These are phyloP conservation scores for Lysandra coridon DNA, from an alignment of 2,888 invertebrate species.

Conservation along the genomic window DNA sequence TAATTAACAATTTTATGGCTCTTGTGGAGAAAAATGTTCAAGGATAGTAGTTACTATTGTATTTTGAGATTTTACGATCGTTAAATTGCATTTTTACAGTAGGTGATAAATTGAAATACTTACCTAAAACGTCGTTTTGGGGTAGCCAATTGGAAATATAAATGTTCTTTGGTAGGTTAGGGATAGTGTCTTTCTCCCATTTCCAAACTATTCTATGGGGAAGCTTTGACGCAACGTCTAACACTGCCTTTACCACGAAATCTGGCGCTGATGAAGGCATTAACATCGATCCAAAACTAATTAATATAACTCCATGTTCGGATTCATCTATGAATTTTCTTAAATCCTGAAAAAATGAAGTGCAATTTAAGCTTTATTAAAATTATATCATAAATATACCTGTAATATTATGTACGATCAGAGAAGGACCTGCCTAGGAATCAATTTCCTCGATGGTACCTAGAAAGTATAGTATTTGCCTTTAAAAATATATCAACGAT, in stretches of 20 bases:
- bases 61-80: background rate
- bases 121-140: constrained; percentile 80
- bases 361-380: background rate
- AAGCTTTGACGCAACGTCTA: constrained; percentile 81
- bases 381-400: background rate
- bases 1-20: background rate
- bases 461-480: background rate
- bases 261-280: constrained; percentile 82
- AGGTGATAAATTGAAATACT: constrained; percentile 51
- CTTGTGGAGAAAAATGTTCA: background rate
- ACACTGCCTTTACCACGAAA: constrained; percentile 78
- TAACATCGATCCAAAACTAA: constrained; percentile 88
- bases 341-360: constrained; percentile 62
- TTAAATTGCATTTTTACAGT: background rate
- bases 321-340: constrained; percentile 83
- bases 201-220: constrained; percentile 88
- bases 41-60: background rate
- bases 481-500: background rate
- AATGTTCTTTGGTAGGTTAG: constrained; percentile 83
- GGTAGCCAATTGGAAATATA: constrained; percentile 82
- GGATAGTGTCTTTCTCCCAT: constrained; percentile 83
- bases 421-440: no score
- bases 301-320: constrained; percentile 83
- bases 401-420: background rate
- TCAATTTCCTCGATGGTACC: no score